Base-by-base conservation (phyloP, 1,140 invertebrate species). In the Holotrichia oblita region DNA sequence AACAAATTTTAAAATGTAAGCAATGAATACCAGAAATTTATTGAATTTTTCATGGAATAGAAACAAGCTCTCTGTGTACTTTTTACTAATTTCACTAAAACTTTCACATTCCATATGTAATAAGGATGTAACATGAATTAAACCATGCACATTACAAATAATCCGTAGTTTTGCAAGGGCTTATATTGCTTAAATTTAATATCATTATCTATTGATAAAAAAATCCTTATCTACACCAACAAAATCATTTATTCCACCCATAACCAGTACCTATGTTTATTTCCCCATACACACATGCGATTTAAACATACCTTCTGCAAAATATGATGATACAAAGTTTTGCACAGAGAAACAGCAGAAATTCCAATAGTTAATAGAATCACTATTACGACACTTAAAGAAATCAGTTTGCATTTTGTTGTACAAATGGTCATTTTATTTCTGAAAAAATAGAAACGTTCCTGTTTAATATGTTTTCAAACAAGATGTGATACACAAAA, bases 301-400 rank as follows among this genome's bases (percentile, higher is more conserved):
- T 10, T 34, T 34, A 22, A 24, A 69, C 61, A 12, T 34, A 69
- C 61, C 61, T 69, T 69, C 20, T 27, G 61, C 22, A 69, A 69
- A 27, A 69, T 69, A 12, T 27, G 61, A 69, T 69, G 61, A 27
- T 69, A 69, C 12, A 69, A 27, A 10, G 20, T 69, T 34, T 69
- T 9, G 12, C 22, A 69, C 24, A 69, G 22, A 2, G 61, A 8
- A 27, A 69, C 61, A 2, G 22, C 61, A 69, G 2, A 69, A 22
- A 69, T 69, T 27, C 61, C 61, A 27, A 69, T 34, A 22, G 27
- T 27, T 24, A 69, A 34, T 10, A 69, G 24, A 69, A 17, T 14
- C 8, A 27, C 61, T 27, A 22, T 34, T 34, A 34, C 14, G 6
- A 27, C 12, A 24, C 20, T 34, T 34, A 69, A 69, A 2, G 61